Conservation (phyloP, 2,888 invertebrate genomes). For the Apoda limacodes region DNA sequence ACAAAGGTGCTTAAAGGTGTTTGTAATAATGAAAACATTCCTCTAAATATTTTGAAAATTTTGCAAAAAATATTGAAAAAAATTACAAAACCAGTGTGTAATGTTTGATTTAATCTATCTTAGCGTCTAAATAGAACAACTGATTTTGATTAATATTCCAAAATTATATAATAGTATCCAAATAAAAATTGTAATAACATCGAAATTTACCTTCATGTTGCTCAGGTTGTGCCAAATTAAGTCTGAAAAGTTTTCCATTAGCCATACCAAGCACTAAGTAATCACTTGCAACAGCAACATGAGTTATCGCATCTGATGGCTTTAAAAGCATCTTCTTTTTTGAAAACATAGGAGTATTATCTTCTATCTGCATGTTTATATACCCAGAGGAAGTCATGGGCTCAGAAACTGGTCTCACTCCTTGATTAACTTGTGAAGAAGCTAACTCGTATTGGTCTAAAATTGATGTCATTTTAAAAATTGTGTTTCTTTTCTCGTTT, state of each 20-base stretch:
- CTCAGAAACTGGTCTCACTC: constrained; percentile 39
- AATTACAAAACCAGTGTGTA: too few species aligned
- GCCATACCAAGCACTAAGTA: constrained; percentile 87
- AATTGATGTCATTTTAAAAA: constrained; percentile 83
- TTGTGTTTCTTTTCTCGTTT: constrained; percentile 13
- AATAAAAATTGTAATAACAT: too few species aligned
- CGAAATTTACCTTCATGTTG: constrained; percentile 79
- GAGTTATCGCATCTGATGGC: constrained; percentile 82
- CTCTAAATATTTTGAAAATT: too few species aligned
- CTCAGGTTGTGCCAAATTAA: constrained; percentile 84
- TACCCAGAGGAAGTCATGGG: constrained; percentile 65
- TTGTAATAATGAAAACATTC: too few species aligned
- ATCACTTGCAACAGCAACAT: constrained; percentile 85
- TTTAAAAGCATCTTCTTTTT: constrained; percentile 86
- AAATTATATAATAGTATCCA: too few species aligned
- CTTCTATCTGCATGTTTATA: constrained; percentile 70
- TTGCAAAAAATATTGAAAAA: too few species aligned
- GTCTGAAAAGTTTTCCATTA: constrained; percentile 82
- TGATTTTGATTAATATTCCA: too few species aligned
- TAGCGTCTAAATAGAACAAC: too few species aligned
- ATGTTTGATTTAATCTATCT: too few species aligned
- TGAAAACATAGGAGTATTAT: constrained; percentile 87
- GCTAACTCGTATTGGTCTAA: constrained; percentile 88
- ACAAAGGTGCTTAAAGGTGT: too few species aligned
- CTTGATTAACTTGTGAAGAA: constrained; percentile 67